A percentile compares a stretch with the other conserved stretches of the same genome.
Conservation (phyloP, 1,140 invertebrate species). For the Sycophaga agraensis region DNA sequence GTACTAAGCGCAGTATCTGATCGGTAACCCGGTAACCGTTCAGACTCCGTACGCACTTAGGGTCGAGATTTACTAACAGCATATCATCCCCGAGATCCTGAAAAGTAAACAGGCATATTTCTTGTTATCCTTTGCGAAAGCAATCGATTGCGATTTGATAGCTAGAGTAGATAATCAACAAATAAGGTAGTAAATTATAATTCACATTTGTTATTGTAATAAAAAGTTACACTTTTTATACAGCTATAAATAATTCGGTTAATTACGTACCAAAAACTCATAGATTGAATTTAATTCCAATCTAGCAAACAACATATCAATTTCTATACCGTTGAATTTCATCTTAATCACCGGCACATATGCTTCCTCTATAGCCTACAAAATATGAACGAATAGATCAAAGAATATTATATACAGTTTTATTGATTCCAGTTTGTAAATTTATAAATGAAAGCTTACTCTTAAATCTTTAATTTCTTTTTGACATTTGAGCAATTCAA, state of each 20-base stretch:
- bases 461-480: constrained; percentile 7
- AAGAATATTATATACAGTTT: no score
- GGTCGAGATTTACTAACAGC: background rate
- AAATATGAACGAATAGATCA: background rate
- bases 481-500: background rate
- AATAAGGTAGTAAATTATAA: no score
- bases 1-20: background rate
- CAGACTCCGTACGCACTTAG: background rate
- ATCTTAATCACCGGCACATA: constrained; percentile 15
- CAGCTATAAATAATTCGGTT: no score
- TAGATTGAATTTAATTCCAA: background rate
- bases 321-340: constrained; percentile 11
- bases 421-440: no score
- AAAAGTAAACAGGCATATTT: no score
- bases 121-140: no score
- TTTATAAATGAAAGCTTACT: background rate
- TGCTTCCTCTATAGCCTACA: constrained; percentile 9
- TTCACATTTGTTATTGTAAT: no score
- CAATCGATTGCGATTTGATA: no score
- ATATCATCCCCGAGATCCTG: constrained; percentile 2
- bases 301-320: constrained; percentile 15
- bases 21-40: constrained; percentile 3
- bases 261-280: background rate
- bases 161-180: no score
- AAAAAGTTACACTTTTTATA: no score